Evolutionary conservation across 1,140 invertebrate genomes (phyloP), one percentile per base, ranked within the genome.

Genomic region (Listronotus oregonensis): DNA sequence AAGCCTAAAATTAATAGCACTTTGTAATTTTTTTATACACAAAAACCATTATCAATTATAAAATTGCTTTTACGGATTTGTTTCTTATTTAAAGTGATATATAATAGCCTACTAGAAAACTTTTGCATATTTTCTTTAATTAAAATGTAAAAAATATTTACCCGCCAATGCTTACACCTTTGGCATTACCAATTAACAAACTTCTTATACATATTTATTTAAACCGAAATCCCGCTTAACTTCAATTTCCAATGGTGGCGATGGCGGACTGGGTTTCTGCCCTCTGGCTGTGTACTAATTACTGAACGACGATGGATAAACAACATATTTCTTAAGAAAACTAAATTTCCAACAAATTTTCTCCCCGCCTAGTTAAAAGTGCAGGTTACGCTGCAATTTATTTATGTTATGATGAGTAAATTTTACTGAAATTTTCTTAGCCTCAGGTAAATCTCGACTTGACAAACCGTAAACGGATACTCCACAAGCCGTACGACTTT

Each of bases 161-260:
- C 11, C 21, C 34, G 50, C 18, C 50, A 31, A 15, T 52, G 50
- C 50, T 14, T 27, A 6, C 31, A 31, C 21, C 21, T 52, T 37
- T 37, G 34, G 34, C 21, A 56, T 56, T 14, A 43, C 15, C 32
- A 63, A 54, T 63, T 54, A 63, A 34, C 40, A 44, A 64, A 52
- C 62, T 64, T 64, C 62, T 61, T 68, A 68, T 68, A 63, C 61
- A 68, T 68, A 68, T 68, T 68, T 68, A 68, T 68, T 47, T 64
- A 68, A 55, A 39, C 14, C 18, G 43, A 44, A 37, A 63, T 44
- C 59, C 47, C 56, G 42, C 44, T 59, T 39, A 65, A 69, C 62
- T 65, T 60, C 52, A 68, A 68, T 68, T 68, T 64, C 67, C 61
- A 68, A 64, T 59, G 57, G 57, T 59, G 43, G 44, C 49, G 66